These are phyloP conservation scores for Amphimedon queenslandica DNA, from an alignment of 37 sponge, comb jelly and placozoan genomes.

Conservation along the genomic window DNA sequence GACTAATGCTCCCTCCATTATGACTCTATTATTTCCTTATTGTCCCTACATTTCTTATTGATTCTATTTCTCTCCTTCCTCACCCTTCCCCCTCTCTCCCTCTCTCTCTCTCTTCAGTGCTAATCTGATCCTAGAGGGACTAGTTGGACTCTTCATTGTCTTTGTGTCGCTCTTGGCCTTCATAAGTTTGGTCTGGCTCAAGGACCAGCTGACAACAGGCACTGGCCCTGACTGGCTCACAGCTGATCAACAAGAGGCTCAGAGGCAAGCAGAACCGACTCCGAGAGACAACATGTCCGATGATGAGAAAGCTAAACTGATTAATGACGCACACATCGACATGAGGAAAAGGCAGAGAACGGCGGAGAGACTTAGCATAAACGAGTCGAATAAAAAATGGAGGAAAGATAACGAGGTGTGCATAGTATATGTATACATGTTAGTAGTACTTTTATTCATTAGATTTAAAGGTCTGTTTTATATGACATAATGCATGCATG, in stretches of 20 bases:
- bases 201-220: slow-evolving; percentile 81
- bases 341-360: no score
- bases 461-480: no score
- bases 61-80: no score
- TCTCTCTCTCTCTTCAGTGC: slow-evolving; percentile 19
- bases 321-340: no score
- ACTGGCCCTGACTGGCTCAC: slow-evolving; percentile 78
- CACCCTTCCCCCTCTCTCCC: not conserved
- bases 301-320: no score
- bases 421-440: no score
- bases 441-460: no score
- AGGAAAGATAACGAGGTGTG: no score
- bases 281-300: slow-evolving; percentile 13
- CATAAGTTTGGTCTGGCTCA: slow-evolving; percentile 86
- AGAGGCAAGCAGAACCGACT: not conserved
- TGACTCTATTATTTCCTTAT: not conserved
- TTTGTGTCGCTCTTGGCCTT: slow-evolving; percentile 69
- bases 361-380: no score
- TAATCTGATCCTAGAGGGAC: slow-evolving; percentile 61
- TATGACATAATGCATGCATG: no score
- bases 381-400: no score
- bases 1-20: no score
- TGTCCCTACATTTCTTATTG: not conserved
- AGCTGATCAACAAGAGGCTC: slow-evolving; percentile 32
- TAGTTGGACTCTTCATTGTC: slow-evolving; percentile 80